phyloP scores from a whole-genome alignment of 1,140 invertebrate species.

The Hermetia illucens region DNA sequence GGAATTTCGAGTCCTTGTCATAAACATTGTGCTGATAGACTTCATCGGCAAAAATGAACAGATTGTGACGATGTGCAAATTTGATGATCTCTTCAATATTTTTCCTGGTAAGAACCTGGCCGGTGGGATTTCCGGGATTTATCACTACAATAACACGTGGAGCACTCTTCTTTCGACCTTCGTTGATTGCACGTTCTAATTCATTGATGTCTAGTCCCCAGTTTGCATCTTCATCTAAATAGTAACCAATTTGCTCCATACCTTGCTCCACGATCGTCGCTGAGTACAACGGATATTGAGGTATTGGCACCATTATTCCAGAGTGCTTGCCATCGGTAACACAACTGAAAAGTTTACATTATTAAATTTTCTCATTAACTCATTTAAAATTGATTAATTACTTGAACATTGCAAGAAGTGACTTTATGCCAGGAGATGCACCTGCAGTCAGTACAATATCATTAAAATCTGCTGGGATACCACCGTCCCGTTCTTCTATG shows the following conservation, averaged over 20 bases:
- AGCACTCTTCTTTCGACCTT: slow-evolving; percentile 42
- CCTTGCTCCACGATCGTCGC: slow-evolving; percentile 62
- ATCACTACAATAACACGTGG: slow-evolving; percentile 66
- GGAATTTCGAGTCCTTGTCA: slow-evolving; percentile 51
- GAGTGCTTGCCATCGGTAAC: neutral
- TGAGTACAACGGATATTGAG: slow-evolving; percentile 53
- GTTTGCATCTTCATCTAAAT: slow-evolving; percentile 58
- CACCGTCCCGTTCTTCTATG: slow-evolving; percentile 53
- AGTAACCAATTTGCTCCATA: slow-evolving; percentile 58
- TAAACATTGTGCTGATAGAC: slow-evolving; percentile 75
- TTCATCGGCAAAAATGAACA: slow-evolving; percentile 31
- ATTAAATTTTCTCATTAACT: too few species aligned
- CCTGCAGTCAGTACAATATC: neutral
- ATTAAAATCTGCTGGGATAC: slow-evolving; percentile 33
- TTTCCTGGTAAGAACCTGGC: slow-evolving; percentile 56
- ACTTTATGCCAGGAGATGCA: neutral
- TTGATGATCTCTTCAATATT: slow-evolving; percentile 69
- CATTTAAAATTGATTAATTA: too few species aligned
- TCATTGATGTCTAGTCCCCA: slow-evolving; percentile 59
- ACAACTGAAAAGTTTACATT: neutral
- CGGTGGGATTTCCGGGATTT: slow-evolving; percentile 79
- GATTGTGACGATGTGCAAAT: slow-evolving; percentile 58
- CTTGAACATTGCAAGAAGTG: too few species aligned
- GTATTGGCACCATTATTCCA: neutral
- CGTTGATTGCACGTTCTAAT: slow-evolving; percentile 46